Evolutionary conservation across 2,113 vertebrate species (phyloP).

Genomic region (Aphelocoma coerulescens): DNA sequence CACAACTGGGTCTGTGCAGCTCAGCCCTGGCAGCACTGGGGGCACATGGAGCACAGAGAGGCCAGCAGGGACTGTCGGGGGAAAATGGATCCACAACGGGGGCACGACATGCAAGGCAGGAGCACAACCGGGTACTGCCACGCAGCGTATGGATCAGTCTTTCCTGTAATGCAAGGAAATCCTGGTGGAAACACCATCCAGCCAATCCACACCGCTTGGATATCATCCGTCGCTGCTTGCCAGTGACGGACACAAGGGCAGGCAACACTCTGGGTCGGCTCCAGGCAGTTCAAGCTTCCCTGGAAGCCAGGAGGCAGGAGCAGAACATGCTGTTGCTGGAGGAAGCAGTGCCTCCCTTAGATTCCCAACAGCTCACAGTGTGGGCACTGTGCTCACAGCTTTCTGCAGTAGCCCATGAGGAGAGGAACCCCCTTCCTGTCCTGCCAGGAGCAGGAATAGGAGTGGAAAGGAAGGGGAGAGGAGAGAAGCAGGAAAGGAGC

Average conservation of each 20-base stretch:
- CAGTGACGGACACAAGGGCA: fast-evolving
- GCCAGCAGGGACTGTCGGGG: not conserved
- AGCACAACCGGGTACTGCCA: not conserved
- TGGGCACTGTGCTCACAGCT: not conserved
- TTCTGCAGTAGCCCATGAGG: fast-evolving
- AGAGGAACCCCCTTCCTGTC: not conserved
- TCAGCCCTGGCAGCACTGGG: not conserved
- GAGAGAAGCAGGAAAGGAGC: not conserved
- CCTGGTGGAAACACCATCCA: not conserved
- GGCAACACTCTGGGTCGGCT: fast-evolving
- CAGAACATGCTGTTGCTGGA: fast-evolving
- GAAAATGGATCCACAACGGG: fast-evolving
- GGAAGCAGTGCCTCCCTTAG: not conserved
- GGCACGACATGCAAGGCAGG: not conserved
- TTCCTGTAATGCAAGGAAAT: not conserved
- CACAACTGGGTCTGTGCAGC: not conserved
- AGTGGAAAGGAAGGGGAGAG: not conserved
- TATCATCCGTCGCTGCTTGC: fast-evolving
- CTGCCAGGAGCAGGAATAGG: not conserved
- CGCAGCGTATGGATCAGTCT: not conserved
- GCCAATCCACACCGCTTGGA: fast-evolving
- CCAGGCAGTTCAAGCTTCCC: not conserved
- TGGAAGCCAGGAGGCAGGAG: not conserved
- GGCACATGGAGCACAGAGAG: not conserved
- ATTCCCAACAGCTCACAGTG: fast-evolving